Base-by-base conservation (phyloP, 2,113 vertebrate genomes). In the Microtus ochrogaster region DNA sequence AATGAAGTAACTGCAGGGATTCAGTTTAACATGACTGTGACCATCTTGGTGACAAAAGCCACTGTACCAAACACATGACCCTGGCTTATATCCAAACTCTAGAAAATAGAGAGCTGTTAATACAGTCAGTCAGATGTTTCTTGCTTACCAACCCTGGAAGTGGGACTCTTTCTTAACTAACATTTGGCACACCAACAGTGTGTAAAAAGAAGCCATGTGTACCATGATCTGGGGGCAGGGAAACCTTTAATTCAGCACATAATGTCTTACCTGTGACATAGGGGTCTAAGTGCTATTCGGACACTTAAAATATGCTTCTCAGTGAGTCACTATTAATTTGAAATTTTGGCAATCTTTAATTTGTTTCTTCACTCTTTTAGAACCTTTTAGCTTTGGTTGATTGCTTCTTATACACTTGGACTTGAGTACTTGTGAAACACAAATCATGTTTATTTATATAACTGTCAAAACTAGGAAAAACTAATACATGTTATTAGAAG, bases 401-500 rank as follows among this genome's bases (percentile, higher is more conserved):
- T 36, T 85, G 24, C 1, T 52, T 65, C 44, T 39, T n/a, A 14
- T 30, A 14, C 12, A 73, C 22, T 55, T 65, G 39, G 47, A 70
- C 76, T 55, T 55, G 47, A 36, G 7, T 33, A 70, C 39, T 33
- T 81, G 9, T 81, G 65, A 92, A 86, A 92, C 41, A 33, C 28
- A 22, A 68, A 86, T 76, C 47, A 84, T 39, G 84, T 88, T 65
- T 92, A 70, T 76, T 89, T 89, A 30, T 65, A 58, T 74, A 81
- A 61, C 61, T 79, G 44, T 66, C 55, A 52, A 88, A 92, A 74
- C 11, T 58, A 92, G 24, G 39, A 36, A 36, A 44, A 61, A 70
- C 6, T 83, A 55, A 41, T 76, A 55, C 7, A 39, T 63, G 41
- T 44, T 33, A 17, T 82, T 89, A 73, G 77, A 82, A 94, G 33